phyloP scores from a whole-genome alignment of 2,888 invertebrate species.

The Parapristionchus giblindavisi region DNA sequence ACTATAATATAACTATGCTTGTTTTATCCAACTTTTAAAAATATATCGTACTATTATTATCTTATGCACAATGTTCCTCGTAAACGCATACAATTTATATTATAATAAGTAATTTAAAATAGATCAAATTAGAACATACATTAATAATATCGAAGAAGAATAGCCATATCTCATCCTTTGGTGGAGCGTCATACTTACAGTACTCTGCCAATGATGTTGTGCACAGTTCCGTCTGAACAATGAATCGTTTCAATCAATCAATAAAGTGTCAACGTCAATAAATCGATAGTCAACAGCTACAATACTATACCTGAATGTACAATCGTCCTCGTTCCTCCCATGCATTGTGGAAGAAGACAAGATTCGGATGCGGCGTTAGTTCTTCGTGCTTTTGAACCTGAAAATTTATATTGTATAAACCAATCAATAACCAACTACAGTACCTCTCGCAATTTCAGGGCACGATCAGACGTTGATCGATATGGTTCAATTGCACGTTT shows the following conservation, averaged over 20 bases:
- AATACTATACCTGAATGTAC: conserved; percentile 73
- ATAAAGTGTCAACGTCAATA: background rate
- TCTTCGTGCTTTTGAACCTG: conserved; percentile 77
- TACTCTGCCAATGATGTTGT: conserved; percentile 76
- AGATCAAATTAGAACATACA: conserved; percentile 63
- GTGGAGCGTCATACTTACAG: conserved; percentile 74
- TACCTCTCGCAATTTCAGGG: conserved; percentile 58
- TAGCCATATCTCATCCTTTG: conserved; percentile 78
- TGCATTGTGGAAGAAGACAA: conserved; percentile 78
- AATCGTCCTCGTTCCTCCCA: conserved; percentile 81
- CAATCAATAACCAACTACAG: background rate
- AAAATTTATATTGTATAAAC: background rate
- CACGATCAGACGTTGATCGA: conserved; percentile 51
- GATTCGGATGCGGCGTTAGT: conserved; percentile 78
- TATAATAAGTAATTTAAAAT: no score
- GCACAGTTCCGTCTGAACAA: conserved; percentile 79
- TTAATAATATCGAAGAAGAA: conserved; percentile 77
- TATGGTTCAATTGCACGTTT: conserved; percentile 74
- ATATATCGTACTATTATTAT: no score
- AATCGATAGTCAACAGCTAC: conserved; percentile 1
- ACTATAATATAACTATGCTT: no score
- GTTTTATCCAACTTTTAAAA: no score
- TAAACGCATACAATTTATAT: background rate
- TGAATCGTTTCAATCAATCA: background rate
- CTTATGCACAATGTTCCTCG: no score